Conservation (phyloP, 2,113 vertebrate species). For the Sylvilagus bachmani region DNA sequence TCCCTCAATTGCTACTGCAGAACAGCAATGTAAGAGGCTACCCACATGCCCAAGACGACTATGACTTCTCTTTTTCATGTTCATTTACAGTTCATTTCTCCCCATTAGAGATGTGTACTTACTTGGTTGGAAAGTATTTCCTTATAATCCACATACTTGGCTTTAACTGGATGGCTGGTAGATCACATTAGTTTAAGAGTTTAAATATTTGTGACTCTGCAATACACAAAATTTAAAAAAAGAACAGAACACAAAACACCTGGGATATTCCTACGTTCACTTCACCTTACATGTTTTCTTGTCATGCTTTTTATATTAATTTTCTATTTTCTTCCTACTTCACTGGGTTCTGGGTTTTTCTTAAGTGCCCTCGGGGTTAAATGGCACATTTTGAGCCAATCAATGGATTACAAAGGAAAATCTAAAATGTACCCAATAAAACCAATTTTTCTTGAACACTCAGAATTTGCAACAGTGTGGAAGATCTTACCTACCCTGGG, state of each 20-base stretch:
- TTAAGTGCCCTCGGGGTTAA: background rate
- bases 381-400: background rate
- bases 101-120: constrained; percentile 65
- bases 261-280: background rate
- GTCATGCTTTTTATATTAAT: background rate
- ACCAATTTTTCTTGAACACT: background rate
- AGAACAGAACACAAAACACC: background rate
- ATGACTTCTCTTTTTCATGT: constrained; percentile 54
- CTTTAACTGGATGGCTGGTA: constrained; percentile 47
- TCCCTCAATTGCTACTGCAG: background rate
- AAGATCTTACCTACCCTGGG: background rate
- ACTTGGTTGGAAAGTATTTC: constrained; percentile 61
- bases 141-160: constrained; percentile 41
- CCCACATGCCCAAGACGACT: background rate
- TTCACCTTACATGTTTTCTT: constrained; percentile 22
- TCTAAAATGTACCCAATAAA: background rate
- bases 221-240: constrained; percentile 53
- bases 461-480: no score
- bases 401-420: background rate
- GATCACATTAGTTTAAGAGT: constrained; percentile 63
- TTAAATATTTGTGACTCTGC: constrained; percentile 25
- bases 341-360: background rate
- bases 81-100: constrained; percentile 50
- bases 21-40: background rate
- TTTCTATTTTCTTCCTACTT: background rate